Evolutionary conservation across 2,113 vertebrate genomes (phyloP), one percentile per base, ranked within the genome.

Genomic region (Lophius piscatorius): DNA sequence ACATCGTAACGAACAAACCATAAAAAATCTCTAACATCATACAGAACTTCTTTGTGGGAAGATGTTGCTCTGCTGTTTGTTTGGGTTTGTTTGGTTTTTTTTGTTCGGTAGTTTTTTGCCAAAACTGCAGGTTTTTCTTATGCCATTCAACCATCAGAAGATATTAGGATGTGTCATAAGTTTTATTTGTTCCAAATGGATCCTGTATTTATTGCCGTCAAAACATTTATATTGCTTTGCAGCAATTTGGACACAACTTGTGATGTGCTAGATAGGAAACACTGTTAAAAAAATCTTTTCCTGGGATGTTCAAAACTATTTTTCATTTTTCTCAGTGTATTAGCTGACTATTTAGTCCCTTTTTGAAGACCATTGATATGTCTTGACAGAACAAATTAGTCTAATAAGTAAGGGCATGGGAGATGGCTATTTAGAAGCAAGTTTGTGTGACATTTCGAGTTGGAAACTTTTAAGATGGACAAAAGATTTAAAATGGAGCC

Each of bases 21-120:
- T 68, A 65, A 63, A 69, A 81, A 71, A 79, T 70, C n/a, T 67
- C 52, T 54, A 31, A 66, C 44, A 49, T 44, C 61, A 50, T 36
- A 52, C 29, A 4, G 21, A 42, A 12, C 40, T 58, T 21, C 26
- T 6, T 28, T 6, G 26, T 28, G n/a, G n/a, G n/a, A n/a, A 28
- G 5, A 6, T 9, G 26, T 28, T 28, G 26, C 26, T 28, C 5
- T 28, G 26, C 26, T 6, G 5, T 28, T 31, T 31, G 6, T 31
- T 8, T 31, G n/a, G n/a, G n/a, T n/a, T n/a, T 13, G 22, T 41
- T 5, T 8, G 5, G 45, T 8, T 20, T 66, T 48, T 50, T 17
- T n/a, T 21, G 10, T 7, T 12, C 5, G 16, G 34, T 22, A 4
- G 45, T 29, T 54, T 6, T 33, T 33, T 42, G 9, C 14, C 38